Evolutionary conservation across 2,797 vertebrate genomes (phyloP), one percentile per base, ranked within the genome.

Genomic region (Myotis vivesi): DNA sequence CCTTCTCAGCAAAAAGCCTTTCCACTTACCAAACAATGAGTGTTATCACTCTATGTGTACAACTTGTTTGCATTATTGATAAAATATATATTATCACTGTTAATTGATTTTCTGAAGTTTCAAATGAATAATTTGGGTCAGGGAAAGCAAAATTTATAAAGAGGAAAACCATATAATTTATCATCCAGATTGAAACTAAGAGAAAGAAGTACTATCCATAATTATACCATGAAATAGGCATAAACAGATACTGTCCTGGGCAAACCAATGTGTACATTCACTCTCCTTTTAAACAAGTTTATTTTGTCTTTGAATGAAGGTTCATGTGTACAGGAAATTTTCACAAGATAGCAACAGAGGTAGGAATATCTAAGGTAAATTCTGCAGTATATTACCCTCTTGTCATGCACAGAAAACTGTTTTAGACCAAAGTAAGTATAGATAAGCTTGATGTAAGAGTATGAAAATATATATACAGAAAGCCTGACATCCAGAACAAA

Each of bases 241-340:
- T 68, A 64, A 93, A 88, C 4, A 95, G 75, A 69, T 62, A 49
- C 44, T 46, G 3, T 77, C 4, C 53, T 77, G 79, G 44, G 41
- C n/a, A 87, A 77, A 91, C 33, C 41, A 94, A 71, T 25, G 11
- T 0, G 1, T 59, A 23, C 3, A 41, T 46, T 55, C 33, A 82
- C 20, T 71, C 68, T 73, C 20, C 20, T 88, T 92, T 92, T 66
- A 87, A 94, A 87, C 17, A 83, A 38, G 12, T 66, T 38, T 53
- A 77, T 28, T 88, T 93, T 80, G 20, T 66, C 41, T 81, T 92
- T 55, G 85, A 97, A 62, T 62, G 94, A 85, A 25, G 11, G 66
- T 75, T 84, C 3, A 20, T n/a, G 23, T 46, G 15, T 8, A 23
- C 1, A n/a, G 17, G 46, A 76, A 81, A 11, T 68, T 76, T 83